These are phyloP conservation scores for Thymelicus acteon DNA, from an alignment of 2,888 invertebrate species.

Conservation along the genomic window DNA sequence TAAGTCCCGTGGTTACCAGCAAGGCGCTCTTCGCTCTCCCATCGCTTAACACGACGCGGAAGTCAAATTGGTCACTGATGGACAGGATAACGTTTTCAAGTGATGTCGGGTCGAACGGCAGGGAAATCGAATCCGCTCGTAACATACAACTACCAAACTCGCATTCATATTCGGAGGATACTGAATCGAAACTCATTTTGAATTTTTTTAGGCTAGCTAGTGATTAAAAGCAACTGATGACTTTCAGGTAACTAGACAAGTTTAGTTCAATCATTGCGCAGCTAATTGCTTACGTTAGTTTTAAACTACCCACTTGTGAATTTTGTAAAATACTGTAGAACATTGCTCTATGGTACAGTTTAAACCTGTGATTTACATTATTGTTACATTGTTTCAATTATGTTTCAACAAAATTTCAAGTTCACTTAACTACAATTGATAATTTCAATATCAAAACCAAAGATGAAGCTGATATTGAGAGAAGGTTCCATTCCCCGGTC, in stretches of 20 bases:
- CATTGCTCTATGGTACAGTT: too few species aligned
- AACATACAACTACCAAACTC: slow-evolving; percentile 57
- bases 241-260: background rate
- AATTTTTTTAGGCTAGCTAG: background rate
- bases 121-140: slow-evolving; percentile 45
- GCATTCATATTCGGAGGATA: slow-evolving; percentile 50
- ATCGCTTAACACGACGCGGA: slow-evolving; percentile 64
- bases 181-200: slow-evolving; percentile 45
- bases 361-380: too few species aligned
- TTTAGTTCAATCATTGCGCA: background rate
- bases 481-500: too few species aligned
- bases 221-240: background rate
- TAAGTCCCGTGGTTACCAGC: slow-evolving; percentile 66
- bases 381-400: too few species aligned
- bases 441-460: too few species aligned
- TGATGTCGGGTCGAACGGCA: slow-evolving; percentile 64
- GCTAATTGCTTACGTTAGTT: background rate
- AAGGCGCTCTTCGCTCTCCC: slow-evolving; percentile 57
- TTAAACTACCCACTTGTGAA: slow-evolving; percentile 5
- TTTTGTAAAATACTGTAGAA: too few species aligned
- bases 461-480: too few species aligned
- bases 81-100: slow-evolving; percentile 68
- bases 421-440: too few species aligned
- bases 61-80: slow-evolving; percentile 69
- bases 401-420: too few species aligned